Evolutionary conservation across 2,113 vertebrate species (phyloP), one percentile per base, ranked within the genome.

Genomic region (Hemiprocne comata): DNA sequence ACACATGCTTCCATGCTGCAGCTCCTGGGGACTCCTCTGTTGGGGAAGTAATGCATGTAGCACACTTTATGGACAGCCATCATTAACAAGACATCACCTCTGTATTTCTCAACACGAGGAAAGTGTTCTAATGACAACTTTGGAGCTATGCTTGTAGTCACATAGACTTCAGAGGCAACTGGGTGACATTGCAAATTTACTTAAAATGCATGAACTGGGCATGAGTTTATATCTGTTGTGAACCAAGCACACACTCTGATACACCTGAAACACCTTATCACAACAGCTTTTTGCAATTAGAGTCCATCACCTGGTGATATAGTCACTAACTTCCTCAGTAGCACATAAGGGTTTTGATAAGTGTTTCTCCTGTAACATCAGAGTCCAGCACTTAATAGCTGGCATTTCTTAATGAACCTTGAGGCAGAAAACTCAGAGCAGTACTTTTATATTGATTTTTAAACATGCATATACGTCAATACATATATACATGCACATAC

Each of bases 1-100:
- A 54, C 4, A 70, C 26, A 2, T 8, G 4, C 5, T 31, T 31
- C 31, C 2, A 0, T 17, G 16, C 18, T 40, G 72, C 42, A 69
- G n/a, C 23, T 74, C 31, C n/a, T 4, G 7, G 60, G 18, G 17
- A 20, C 34, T 10, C 4, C 20, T 54, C 66, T 77, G 54, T 18
- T 65, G 71, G 71, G 38, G 29, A 26, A 50, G 40, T 8, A 46
- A 21, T 78, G 44, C 2, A 0, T 11, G 13, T 10, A 69, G 19
- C 23, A 51, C 50, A 15, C 24, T 5, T 72, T 31, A 33, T 2
- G 57, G 54, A 31, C 31, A 28, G 34, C 7, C 24, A 34, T 34
- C n/a, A 7, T 24, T 55, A 54, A 19, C 9, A 48, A 61, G 25
- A 53, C 65, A 26, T 7, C 9, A 9, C 8, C 42, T 38, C 62